A percentile compares a stretch with the other conserved stretches of the same genome.
phyloP scores from a whole-genome alignment of 2,113 vertebrate species.

The Myotis yumanensis region DNA sequence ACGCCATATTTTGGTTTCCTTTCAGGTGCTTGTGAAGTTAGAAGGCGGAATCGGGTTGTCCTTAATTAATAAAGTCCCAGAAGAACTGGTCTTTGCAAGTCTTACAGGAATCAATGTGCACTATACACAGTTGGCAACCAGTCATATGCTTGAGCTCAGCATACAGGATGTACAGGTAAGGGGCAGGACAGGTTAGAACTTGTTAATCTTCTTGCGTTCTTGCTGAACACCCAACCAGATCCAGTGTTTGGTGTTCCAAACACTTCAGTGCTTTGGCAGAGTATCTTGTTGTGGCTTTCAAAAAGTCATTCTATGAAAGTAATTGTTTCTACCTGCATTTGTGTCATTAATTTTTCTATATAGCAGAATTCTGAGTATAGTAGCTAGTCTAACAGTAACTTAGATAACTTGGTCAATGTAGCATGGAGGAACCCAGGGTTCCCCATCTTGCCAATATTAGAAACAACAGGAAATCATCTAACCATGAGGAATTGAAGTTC shows the following conservation, averaged over 20 bases:
- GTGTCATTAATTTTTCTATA: not conserved
- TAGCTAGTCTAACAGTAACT: not conserved
- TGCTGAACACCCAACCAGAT: not conserved
- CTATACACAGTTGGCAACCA: conserved; percentile 89
- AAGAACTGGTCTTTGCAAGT: conserved; percentile 93
- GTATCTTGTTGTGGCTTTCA: not conserved
- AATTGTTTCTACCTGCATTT: not conserved
- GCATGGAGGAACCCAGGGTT: not conserved
- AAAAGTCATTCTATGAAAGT: not conserved
- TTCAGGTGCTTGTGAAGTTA: conserved; percentile 92
- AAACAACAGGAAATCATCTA: not conserved
- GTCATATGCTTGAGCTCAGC: conserved; percentile 93
- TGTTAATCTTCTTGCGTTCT: not conserved
- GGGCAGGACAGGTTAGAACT: not conserved
- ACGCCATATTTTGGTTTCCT: conserved; percentile 17
- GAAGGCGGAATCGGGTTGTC: conserved; percentile 96
- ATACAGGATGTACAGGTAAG: conserved; percentile 94
- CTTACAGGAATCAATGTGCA: conserved; percentile 92
- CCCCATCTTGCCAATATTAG: not conserved
- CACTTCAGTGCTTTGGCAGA: not conserved
- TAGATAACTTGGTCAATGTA: not conserved
- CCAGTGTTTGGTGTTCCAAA: not conserved
- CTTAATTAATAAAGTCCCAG: conserved; percentile 95
- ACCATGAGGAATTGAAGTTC: not conserved
- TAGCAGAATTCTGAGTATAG: not conserved